Conservation (phyloP, 2,888 invertebrate genomes). For the Drosophila mettleri region DNA sequence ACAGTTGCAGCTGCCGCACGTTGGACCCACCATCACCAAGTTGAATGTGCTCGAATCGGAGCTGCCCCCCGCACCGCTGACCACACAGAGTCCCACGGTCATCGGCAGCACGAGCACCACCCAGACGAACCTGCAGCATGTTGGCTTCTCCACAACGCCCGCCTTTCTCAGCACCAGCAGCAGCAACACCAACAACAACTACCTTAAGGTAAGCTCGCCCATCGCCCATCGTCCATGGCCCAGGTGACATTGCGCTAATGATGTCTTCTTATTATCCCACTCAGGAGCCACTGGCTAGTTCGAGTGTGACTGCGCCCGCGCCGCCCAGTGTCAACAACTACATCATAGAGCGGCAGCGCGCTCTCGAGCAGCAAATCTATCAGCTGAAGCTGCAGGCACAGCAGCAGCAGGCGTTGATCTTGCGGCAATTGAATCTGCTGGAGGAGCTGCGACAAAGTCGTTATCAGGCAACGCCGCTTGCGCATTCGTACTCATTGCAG, state of each 20-base stretch:
- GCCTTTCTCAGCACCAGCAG: constrained; percentile 47
- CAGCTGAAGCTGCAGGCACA: constrained; percentile 88
- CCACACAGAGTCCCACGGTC: constrained; percentile 69
- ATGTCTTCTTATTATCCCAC: not conserved
- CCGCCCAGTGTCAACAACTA: constrained; percentile 75
- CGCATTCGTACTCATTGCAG: constrained; percentile 66
- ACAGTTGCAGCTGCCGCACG: constrained; percentile 50
- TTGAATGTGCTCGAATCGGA: constrained; percentile 79
- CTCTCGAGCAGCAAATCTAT: constrained; percentile 89
- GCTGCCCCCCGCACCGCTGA: constrained; percentile 50
- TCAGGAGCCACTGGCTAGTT: constrained; percentile 55
- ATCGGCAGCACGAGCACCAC: constrained; percentile 49
- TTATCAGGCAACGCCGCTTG: constrained; percentile 53
- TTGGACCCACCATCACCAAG: constrained; percentile 82
- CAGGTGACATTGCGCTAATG: constrained; percentile 18
- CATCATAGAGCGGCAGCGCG: constrained; percentile 87
- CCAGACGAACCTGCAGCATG: constrained; percentile 45
- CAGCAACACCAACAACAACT: constrained; percentile 56
- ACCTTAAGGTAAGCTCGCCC: constrained; percentile 62
- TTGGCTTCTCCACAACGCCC: constrained; percentile 61
- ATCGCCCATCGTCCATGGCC: too few species aligned
- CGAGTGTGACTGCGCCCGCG: constrained; percentile 30
- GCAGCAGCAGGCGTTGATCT: constrained; percentile 89
- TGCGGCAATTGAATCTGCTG: constrained; percentile 88
- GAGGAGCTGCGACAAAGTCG: constrained; percentile 85